Percentiles rank a stretch among this genome's conserved stretches.
phyloP scores from a whole-genome alignment of 2,797 vertebrate species.

The Enteromius anoplus region DNA sequence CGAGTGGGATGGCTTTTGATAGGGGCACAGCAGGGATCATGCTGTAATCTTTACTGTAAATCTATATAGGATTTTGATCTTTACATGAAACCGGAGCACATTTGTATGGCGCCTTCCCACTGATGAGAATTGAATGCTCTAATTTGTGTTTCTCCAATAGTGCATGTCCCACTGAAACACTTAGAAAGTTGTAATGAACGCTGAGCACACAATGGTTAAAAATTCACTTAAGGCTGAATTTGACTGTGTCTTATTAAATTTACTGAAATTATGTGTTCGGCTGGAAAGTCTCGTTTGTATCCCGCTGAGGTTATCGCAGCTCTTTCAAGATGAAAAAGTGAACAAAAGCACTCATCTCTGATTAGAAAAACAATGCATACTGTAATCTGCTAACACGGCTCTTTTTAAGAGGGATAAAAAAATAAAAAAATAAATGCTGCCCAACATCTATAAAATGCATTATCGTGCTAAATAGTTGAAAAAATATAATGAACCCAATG shows the following conservation, averaged over 20 bases:
- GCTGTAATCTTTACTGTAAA: neutral
- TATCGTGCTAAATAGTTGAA: neutral
- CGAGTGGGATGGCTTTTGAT: neutral
- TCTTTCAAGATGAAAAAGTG: neutral
- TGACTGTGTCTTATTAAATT: slow-evolving; percentile 29
- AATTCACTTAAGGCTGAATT: slow-evolving; percentile 30
- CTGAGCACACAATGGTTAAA: neutral
- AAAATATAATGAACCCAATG: neutral
- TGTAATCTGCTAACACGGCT: neutral
- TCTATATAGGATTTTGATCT: neutral
- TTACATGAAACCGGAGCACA: neutral
- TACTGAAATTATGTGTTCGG: neutral
- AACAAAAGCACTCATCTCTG: slow-evolving; percentile 5
- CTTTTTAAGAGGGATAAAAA: neutral
- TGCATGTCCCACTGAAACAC: slow-evolving; percentile 13
- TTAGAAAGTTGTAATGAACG: neutral
- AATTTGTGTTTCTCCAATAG: slow-evolving; percentile 16
- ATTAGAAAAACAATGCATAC: neutral
- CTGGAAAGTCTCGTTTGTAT: slow-evolving; percentile 23
- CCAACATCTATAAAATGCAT: neutral
- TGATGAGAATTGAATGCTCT: slow-evolving; percentile 13
- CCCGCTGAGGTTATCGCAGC: neutral
- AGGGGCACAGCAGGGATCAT: neutral
- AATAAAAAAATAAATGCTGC: neutral
- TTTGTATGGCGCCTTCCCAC: neutral